Conservation (phyloP, 2,797 vertebrate genomes). For the Phoxinus dragarum region DNA sequence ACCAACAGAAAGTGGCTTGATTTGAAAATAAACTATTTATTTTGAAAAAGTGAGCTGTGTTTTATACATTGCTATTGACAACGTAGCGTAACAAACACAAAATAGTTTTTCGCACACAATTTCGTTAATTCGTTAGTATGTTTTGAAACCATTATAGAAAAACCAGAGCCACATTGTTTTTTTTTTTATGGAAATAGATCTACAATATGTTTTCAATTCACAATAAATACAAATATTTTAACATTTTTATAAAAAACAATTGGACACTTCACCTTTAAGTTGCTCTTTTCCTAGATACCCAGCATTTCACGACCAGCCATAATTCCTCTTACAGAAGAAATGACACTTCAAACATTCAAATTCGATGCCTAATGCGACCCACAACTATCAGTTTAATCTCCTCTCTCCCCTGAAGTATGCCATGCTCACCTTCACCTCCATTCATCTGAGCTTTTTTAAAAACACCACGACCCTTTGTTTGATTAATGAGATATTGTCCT, state of each 20-base stretch:
- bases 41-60: background rate
- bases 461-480: slow-evolving; percentile 20
- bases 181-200: no score
- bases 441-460: slow-evolving; percentile 4
- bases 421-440: slow-evolving; percentile 13
- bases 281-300: background rate
- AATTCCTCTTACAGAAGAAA: background rate
- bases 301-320: background rate
- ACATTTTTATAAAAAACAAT: no score
- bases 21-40: background rate
- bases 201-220: background rate
- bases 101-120: background rate
- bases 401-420: background rate
- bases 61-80: background rate
- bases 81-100: background rate
- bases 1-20: background rate
- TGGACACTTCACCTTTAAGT: background rate
- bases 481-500: slow-evolving; percentile 56
- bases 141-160: no score
- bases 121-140: background rate
- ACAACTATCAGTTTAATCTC: slow-evolving; percentile 25
- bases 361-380: background rate
- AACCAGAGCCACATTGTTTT: no score
- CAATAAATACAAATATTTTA: background rate
- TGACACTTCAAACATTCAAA: background rate